Conservation (phyloP, 2,113 vertebrate genomes). For the Myrmecobius fasciatus region DNA sequence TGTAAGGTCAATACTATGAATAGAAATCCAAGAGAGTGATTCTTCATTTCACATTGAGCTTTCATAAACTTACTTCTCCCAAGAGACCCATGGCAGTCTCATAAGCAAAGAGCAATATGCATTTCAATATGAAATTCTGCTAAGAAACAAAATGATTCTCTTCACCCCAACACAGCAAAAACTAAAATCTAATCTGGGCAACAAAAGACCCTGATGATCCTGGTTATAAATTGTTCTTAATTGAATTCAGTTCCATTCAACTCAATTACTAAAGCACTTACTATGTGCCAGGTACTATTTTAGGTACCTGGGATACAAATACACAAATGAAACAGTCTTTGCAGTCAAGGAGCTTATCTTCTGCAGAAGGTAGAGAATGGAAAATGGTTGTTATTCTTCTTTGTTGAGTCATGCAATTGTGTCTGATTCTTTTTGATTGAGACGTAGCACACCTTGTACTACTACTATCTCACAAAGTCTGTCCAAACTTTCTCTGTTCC, state of each 20-base stretch:
- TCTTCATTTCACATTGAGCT: background rate
- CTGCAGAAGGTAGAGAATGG: background rate
- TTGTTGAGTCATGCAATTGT: background rate
- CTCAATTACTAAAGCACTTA: background rate
- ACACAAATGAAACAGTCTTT: background rate
- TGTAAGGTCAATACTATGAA: background rate
- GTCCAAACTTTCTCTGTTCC: background rate
- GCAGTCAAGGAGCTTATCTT: background rate
- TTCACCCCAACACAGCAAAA: background rate
- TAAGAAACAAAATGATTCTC: background rate
- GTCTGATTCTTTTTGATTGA: background rate
- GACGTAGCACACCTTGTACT: background rate
- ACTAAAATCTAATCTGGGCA: background rate
- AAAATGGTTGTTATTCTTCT: background rate
- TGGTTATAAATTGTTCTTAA: background rate
- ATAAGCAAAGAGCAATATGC: background rate
- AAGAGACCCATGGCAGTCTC: background rate
- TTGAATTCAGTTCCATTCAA: background rate
- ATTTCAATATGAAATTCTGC: background rate
- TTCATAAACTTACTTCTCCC: background rate
- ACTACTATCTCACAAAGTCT: background rate
- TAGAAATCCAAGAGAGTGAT: background rate
- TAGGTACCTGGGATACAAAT: background rate
- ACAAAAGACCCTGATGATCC: background rate
- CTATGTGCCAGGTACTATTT: background rate